Evolutionary conservation across 2,113 vertebrate genomes (phyloP), one percentile per base, ranked within the genome.

Genomic region (Myiagra hebetior): DNA sequence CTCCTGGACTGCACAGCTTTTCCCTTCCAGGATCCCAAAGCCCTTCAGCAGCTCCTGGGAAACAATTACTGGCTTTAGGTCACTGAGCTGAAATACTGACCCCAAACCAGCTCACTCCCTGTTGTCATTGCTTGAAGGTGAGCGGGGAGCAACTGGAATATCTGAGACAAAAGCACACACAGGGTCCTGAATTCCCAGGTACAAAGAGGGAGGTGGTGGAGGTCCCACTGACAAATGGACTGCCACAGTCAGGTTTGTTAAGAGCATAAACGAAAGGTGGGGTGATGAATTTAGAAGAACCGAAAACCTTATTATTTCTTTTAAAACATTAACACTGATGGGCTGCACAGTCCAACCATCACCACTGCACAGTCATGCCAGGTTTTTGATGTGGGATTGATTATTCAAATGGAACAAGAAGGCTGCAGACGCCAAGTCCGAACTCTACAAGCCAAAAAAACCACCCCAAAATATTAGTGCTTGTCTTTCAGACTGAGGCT

Each of bases 381-480:
- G 50, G 33, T 16, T 89, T 78, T 18, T 83, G 72, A 33, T 46
- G 81, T 83, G 78, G 78, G 74, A 86, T 39, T 67, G 81, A 88
- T 86, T 75, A 78, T 68, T 79, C 60, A 53, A 72, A 84, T 22
- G 49, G 60, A 94, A 75, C 4, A 7, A 83, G 60, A 67, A 91
- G 75, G 85, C 50, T 90, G 81, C 57, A 57, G 85, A 47, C 0
- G 15, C 50, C 68, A 83, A 88, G 72, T 15, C 90, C 13, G 1
- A 87, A 91, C 79, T 35, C 33, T 31, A 3, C 1, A 5, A 90
- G 90, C 79, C 70, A 87, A 88, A 85, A 94, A 95, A 85, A 1
- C 47, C 49, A 77, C 88, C 55, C 46, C 14, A 91, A 94, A 95
- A 91, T 81, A 78, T 90, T 88, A 67, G 52, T 81, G 60, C 82